These are phyloP conservation scores for Caenorhabditis japonica DNA, from an alignment of 2,888 invertebrate species.

Conservation along the genomic window DNA sequence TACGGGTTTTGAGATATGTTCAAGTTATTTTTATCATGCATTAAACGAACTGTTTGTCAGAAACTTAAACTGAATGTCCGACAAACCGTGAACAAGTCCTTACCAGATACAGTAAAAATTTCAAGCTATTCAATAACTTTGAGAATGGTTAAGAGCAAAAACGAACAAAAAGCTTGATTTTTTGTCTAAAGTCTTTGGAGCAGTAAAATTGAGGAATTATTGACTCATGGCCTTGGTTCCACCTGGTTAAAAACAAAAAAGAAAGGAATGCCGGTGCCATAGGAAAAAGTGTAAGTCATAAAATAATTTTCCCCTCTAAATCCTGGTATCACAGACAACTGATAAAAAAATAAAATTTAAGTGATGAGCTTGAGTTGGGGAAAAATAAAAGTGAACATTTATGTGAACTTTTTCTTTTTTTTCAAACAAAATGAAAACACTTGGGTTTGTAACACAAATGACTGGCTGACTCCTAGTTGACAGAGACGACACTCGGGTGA, in stretches of 20 bases:
- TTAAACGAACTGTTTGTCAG: too few species aligned
- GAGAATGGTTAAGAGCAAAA: neutral
- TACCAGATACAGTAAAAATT: too few species aligned
- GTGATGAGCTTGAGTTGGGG: neutral
- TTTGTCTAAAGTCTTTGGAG: neutral
- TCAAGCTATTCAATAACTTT: neutral
- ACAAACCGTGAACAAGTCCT: too few species aligned
- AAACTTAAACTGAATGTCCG: too few species aligned
- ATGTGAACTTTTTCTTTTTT: neutral
- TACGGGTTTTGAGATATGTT: too few species aligned
- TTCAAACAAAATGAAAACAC: slow-evolving; percentile 34
- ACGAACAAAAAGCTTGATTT: neutral
- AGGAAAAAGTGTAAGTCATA: too few species aligned
- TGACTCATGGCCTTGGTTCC: neutral
- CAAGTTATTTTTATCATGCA: too few species aligned
- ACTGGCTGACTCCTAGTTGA: neutral
- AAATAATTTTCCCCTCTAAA: too few species aligned
- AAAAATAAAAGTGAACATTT: neutral
- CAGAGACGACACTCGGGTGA: slow-evolving; percentile 32
- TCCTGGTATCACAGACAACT: too few species aligned
- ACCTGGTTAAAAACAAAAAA: neutral
- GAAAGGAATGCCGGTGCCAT: neutral
- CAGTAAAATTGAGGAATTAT: slow-evolving; percentile 4
- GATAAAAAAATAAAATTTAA: slow-evolving; percentile 3
- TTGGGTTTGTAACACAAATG: slow-evolving; percentile 33